Base-by-base conservation (phyloP, 2,113 vertebrate genomes). In the Tachysurus fulvidraco region DNA sequence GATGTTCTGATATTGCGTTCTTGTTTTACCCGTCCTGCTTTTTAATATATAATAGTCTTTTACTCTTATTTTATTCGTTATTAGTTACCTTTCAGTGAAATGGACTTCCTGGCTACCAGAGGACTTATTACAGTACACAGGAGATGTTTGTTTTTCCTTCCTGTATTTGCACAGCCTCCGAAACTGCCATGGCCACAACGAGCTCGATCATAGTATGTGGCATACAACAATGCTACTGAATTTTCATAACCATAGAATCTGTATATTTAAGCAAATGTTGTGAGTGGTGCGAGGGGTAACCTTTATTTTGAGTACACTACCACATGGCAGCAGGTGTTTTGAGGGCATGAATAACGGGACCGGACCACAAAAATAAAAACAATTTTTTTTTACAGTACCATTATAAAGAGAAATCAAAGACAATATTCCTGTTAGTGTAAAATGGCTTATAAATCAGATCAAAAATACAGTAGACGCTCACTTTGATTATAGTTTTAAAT, bases 221-320 rank as follows among this genome's bases (percentile, higher is more conserved):
- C 19, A n/a, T n/a, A 7, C 50, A 54, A 28, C 17, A 41, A 1
- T 12, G 17, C 50, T 7, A 17, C 79, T 36, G 19, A 11, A 73
- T 21, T 74, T 50, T 82, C 57, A 64, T 82, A 80, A 86, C 30
- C 30, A 55, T 25, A 44, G 19, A n/a, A 65, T 60, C 2, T 30
- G 62, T 57, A 67, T 57, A 14, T 71, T 57, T 81, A 81, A 30
- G n/a, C 65, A 86, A 82, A 86, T 86, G 62, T 57, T 57, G n/a
- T 84, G 83, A 50, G 55, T 52, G 80, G n/a, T 19, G 79, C 7
- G 9, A 44, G 65, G 52, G 10, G 30, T 52, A 80, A 71, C 64
- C 65, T 3, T 50, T 71, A 73, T 19, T n/a, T 19, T n/a, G 23
- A 50, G 14, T 14, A 50, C 54, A 30, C 6, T 50, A 69, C 36